phyloP scores from a whole-genome alignment of 2,113 vertebrate genomes.

The Paramisgurnus dabryanus region DNA sequence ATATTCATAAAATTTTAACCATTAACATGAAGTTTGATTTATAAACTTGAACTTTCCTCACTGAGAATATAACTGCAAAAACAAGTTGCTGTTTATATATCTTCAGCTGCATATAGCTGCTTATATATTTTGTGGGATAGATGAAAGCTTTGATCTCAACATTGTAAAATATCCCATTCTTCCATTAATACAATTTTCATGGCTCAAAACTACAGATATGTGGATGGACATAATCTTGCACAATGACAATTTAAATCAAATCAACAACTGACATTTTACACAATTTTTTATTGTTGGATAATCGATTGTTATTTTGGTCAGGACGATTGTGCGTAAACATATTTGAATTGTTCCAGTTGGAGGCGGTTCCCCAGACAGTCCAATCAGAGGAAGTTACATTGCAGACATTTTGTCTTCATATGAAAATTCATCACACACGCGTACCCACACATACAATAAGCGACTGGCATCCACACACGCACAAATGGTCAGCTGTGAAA shows the following conservation, averaged over 20 bases:
- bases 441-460: not conserved
- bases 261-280: not conserved
- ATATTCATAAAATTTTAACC: no score
- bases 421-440: conserved; percentile 18
- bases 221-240: not conserved
- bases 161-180: no score
- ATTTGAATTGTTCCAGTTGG: conserved; percentile 31
- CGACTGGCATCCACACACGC: not conserved
- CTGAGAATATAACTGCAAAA: no score
- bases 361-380: conserved; percentile 6
- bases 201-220: no score
- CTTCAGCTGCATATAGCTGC: no score
- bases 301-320: conserved; percentile 58
- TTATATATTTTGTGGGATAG: no score
- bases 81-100: no score
- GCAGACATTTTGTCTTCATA: conserved; percentile 18
- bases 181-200: no score
- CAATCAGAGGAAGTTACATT: conserved; percentile 10
- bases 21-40: no score
- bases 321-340: conserved; percentile 55
- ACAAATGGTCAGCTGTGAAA: conserved; percentile 40
- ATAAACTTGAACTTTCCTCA: no score
- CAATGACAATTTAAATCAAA: not conserved
- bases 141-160: no score
- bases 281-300: conserved; percentile 62